Evolutionary conservation across 2,888 invertebrate species (phyloP).

Genomic region (Hofmannophila pseudospretella): DNA sequence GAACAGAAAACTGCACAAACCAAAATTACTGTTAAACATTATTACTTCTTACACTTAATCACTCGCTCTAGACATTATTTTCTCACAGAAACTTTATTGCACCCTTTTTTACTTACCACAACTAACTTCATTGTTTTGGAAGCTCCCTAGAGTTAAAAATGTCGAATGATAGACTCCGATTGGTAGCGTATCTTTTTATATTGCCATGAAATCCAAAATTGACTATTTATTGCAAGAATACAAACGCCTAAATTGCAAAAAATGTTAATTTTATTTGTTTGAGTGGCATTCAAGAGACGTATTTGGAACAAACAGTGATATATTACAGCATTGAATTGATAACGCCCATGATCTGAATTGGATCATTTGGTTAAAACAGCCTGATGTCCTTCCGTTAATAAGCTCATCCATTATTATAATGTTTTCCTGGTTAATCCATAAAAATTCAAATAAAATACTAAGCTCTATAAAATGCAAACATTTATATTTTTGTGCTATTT

Average conservation of each 20-base stretch:
- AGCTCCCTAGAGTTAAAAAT: conserved; percentile 35
- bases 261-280: conserved; percentile 68
- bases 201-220: conserved; percentile 56
- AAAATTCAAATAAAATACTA: neutral
- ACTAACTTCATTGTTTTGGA: conserved; percentile 51
- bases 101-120: conserved; percentile 46
- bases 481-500: too few species aligned
- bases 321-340: conserved; percentile 37
- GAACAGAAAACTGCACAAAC: conserved; percentile 30
- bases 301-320: conserved; percentile 54
- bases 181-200: conserved; percentile 59
- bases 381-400: conserved; percentile 15
- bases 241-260: conserved; percentile 48
- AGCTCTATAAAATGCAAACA: too few species aligned
- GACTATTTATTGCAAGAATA: conserved; percentile 64
- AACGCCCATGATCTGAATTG: conserved; percentile 39
- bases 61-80: too few species aligned
- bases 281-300: conserved; percentile 51
- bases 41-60: too few species aligned
- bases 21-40: too few species aligned
- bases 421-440: conserved; percentile 2
- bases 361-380: conserved; percentile 23
- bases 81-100: neutral
- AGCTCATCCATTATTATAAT: conserved; percentile 10
- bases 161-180: conserved; percentile 47